phyloP scores from a whole-genome alignment of 30 jellyfish, hydroid and myxozoan genomes.

The Turritopsis dohrnii region DNA sequence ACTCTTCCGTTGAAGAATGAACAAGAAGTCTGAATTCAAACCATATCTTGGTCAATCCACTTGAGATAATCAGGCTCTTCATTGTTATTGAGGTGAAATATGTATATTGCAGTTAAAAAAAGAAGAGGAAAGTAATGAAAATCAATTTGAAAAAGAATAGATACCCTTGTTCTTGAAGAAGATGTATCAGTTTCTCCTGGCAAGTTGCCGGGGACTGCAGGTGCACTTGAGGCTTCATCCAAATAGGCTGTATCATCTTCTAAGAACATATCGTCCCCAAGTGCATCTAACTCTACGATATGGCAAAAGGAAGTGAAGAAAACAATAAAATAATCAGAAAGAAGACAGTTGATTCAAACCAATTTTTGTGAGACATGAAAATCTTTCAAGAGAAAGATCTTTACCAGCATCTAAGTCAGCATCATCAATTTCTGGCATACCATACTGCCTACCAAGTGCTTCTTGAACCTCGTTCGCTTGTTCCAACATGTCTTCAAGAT shows the following conservation, averaged over 20 bases:
- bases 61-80: too few species aligned
- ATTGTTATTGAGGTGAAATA: too few species aligned
- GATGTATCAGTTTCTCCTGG: slow-evolving; percentile 76
- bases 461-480: slow-evolving; percentile 99
- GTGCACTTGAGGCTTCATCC: slow-evolving; percentile 96
- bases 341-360: not conserved
- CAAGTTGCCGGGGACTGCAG: slow-evolving; percentile 82
- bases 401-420: slow-evolving; percentile 97
- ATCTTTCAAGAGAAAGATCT: not conserved
- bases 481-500: slow-evolving; percentile 95
- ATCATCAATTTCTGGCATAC: slow-evolving; percentile 96
- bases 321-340: not conserved
- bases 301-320: not conserved
- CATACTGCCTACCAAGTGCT: slow-evolving; percentile 94
- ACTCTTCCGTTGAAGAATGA: too few species aligned
- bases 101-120: not conserved
- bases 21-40: too few species aligned
- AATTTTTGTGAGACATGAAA: not conserved
- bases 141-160: not conserved
- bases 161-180: slow-evolving; percentile 76
- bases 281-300: slow-evolving; percentile 75
- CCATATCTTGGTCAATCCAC: too few species aligned
- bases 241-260: slow-evolving; percentile 94
- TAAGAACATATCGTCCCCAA: slow-evolving; percentile 85
- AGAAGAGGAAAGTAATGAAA: not conserved